phyloP scores from a whole-genome alignment of 2,888 invertebrate species.

The Lamellibrachia columna region DNA sequence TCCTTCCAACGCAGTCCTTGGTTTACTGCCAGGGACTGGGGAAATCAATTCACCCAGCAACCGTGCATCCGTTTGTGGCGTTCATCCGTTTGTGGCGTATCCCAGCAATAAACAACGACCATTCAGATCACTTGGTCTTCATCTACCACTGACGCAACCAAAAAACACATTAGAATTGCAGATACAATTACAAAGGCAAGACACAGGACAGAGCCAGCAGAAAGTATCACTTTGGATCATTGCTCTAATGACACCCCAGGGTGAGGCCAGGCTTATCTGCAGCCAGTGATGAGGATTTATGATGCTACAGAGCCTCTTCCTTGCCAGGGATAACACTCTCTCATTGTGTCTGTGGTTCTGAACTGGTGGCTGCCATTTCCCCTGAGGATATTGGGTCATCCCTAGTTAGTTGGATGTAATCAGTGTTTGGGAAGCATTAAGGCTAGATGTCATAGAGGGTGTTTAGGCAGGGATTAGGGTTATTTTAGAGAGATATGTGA shows the following conservation, averaged over 20 bases:
- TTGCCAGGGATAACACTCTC: background rate
- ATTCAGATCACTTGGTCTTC: background rate
- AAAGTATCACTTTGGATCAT: conserved; percentile 16
- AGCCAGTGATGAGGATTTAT: background rate
- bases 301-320: background rate
- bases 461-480: background rate
- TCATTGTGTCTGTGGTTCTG: background rate
- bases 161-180: background rate
- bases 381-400: background rate
- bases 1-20: background rate
- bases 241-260: background rate
- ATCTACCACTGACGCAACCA: background rate
- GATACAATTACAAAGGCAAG: background rate
- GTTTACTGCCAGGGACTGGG: background rate
- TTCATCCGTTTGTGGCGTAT: background rate
- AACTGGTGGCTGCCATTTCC: background rate
- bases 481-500: background rate
- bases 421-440: background rate
- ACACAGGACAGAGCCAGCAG: background rate
- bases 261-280: background rate
- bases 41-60: background rate
- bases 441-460: background rate
- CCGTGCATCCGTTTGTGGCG: background rate
- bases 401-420: conserved; percentile 11
- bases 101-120: background rate